Base-by-base conservation (phyloP, 2,888 invertebrate genomes). In the Nomada flava region DNA sequence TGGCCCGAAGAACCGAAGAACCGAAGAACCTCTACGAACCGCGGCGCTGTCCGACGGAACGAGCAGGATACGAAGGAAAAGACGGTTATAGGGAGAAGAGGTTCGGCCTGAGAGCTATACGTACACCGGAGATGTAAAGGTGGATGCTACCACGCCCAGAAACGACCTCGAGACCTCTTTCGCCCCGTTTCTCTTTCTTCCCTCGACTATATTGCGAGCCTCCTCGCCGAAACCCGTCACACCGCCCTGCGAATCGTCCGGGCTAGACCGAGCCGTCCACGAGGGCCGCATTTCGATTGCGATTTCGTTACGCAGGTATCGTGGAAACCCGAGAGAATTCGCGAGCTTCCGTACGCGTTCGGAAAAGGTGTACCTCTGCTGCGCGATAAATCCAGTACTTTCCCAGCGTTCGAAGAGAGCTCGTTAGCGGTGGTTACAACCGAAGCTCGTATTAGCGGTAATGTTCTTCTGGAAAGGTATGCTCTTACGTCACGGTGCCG, bases 61-160 rank as follows among this genome's bases (percentile, higher is more conserved):
- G 69, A 73, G 82, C 69, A 63, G 83, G 79, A 76, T 80, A 55
- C 60, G 74, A 86, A 62, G 85, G 87, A 87, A 82, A 81, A 87
- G 87, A 80, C 77, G 84, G 79, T 76, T 69, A 77, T 64, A 78
- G 87, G 72, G 77, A 70, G 82, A 82, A 69, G 64, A 69, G 78
- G 70, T 36, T 15, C 65, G 55, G 50, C 36, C 69, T 36, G 52
- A 47, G 64, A 65, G 62, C n/a, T 79, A 84, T 78, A 88, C 65
- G 78, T 85, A 84, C 62, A 57, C 76, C 72, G 73, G 77, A 65
- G 79, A 88, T 86, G 88, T 86, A 87, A 89, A 91, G 91, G 91
- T 91, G 87, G 91, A 90, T 91, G 87, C 89, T 90, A 91, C 91
- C 91, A 91, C 92, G 92, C 92, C 92, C 92, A 91, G 89, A 88